Evolutionary conservation across 2,797 vertebrate genomes (phyloP).

Genomic region (Poeciliopsis paucimaculata): DNA sequence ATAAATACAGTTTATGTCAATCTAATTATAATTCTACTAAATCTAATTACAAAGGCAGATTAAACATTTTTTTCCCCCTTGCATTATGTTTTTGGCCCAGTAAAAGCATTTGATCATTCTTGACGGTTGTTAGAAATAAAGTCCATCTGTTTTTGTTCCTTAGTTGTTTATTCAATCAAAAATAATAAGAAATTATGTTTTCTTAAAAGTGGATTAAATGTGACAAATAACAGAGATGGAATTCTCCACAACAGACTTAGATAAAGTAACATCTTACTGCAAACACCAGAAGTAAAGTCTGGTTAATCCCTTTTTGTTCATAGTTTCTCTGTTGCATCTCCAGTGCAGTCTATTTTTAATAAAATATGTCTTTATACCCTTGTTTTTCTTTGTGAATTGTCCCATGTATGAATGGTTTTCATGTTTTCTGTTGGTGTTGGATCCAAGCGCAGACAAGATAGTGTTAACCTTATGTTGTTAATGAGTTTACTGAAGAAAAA

Average conservation of each 20-base stretch:
- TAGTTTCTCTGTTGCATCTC: not conserved
- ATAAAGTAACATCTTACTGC: not conserved
- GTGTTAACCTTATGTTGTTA: not conserved
- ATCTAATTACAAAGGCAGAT: not conserved
- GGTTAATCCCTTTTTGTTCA: not conserved
- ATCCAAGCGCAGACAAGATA: not conserved
- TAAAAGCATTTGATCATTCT: not conserved
- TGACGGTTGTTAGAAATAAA: not conserved
- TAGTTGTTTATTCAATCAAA: not conserved
- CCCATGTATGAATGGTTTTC: not conserved
- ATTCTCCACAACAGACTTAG: not conserved
- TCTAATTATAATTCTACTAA: not conserved
- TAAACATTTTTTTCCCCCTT: not conserved
- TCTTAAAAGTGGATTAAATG: not conserved
- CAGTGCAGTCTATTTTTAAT: not conserved
- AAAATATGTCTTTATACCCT: not conserved
- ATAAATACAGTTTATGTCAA: not conserved
- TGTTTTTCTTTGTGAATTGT: not conserved
- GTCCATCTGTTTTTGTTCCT: not conserved
- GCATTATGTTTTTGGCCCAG: not conserved
- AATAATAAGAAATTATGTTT: not conserved
- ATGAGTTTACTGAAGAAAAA: not conserved
- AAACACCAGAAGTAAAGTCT: not conserved
- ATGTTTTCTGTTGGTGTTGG: not conserved
- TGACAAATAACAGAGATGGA: not conserved